Evolutionary conservation across 2,797 vertebrate genomes (phyloP).

Genomic region (Alauda arvensis): DNA sequence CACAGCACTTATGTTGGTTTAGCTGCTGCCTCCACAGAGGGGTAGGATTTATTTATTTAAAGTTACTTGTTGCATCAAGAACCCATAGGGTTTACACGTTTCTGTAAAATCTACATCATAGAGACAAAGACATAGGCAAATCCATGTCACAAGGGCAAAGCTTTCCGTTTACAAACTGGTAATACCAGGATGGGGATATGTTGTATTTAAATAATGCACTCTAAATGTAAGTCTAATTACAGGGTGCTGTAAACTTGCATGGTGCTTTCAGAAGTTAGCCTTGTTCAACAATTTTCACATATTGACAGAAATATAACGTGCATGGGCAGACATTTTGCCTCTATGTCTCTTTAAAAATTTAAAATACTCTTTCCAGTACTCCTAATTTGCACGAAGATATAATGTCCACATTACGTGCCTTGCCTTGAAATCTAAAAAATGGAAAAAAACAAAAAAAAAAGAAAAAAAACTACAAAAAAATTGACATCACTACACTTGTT

Average conservation of each 20-base stretch:
- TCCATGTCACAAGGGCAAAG: slow-evolving; percentile 90
- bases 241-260: slow-evolving; percentile 83
- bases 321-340: slow-evolving; percentile 87
- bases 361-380: slow-evolving; percentile 91
- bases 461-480: slow-evolving; percentile 57
- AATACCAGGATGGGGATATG: slow-evolving; percentile 70
- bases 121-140: slow-evolving; percentile 81
- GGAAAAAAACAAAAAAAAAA: slow-evolving; percentile 55
- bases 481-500: slow-evolving; percentile 98
- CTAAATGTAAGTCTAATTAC: slow-evolving; percentile 70
- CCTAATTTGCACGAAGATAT: slow-evolving; percentile 99
- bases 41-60: slow-evolving; percentile 83
- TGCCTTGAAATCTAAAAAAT: slow-evolving; percentile 94
- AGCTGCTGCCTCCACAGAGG: slow-evolving; percentile 83
- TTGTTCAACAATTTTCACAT: slow-evolving; percentile 80
- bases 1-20: slow-evolving; percentile 92
- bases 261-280: slow-evolving; percentile 83
- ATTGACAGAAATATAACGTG: slow-evolving; percentile 83
- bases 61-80: slow-evolving; percentile 79
- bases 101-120: slow-evolving; percentile 79
- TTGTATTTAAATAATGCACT: slow-evolving; percentile 81
- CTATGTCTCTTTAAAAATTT: slow-evolving; percentile 86
- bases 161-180: slow-evolving; percentile 88
- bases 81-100: slow-evolving; percentile 80
- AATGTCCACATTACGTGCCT: slow-evolving; percentile 99